phyloP scores from a whole-genome alignment of 2,797 vertebrate genomes.

The Carcharodon carcharias region DNA sequence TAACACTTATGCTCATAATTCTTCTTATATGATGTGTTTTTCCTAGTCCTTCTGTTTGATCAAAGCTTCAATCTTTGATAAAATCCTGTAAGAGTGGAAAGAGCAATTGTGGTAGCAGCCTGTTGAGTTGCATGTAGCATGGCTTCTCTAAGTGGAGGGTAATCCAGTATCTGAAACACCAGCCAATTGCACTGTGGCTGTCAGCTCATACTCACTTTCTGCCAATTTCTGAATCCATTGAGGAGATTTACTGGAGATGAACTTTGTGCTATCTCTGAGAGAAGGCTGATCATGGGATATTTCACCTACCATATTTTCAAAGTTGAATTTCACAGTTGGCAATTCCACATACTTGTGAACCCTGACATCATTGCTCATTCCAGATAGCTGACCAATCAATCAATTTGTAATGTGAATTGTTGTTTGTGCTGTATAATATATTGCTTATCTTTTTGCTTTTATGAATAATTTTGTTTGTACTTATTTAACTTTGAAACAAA shows the following conservation, averaged over 20 bases:
- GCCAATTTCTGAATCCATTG: not conserved
- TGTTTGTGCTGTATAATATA: not conserved
- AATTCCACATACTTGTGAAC: not conserved
- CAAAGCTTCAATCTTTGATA: not conserved
- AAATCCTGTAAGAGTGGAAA: not conserved
- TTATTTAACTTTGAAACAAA: not conserved
- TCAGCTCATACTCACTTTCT: not conserved
- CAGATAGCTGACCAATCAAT: not conserved
- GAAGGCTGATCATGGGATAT: not conserved
- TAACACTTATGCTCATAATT: not conserved
- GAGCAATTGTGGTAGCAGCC: not conserved
- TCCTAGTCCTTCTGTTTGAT: not conserved
- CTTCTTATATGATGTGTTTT: not conserved
- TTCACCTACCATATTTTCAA: not conserved
- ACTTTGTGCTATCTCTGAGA: not conserved
- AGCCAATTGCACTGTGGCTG: not conserved
- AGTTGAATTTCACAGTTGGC: not conserved
- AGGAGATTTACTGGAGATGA: not conserved
- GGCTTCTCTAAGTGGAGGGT: not conserved
- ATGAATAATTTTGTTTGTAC: not conserved
- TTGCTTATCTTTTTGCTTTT: not conserved
- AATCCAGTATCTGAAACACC: not conserved
- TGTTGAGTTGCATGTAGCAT: not conserved
- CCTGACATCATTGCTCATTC: not conserved
- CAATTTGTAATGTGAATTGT: not conserved